Percentiles rank a stretch among this genome's conserved stretches.
Evolutionary conservation across 2,888 invertebrate species (phyloP).

Genomic region (Drosophila lutescens): DNA sequence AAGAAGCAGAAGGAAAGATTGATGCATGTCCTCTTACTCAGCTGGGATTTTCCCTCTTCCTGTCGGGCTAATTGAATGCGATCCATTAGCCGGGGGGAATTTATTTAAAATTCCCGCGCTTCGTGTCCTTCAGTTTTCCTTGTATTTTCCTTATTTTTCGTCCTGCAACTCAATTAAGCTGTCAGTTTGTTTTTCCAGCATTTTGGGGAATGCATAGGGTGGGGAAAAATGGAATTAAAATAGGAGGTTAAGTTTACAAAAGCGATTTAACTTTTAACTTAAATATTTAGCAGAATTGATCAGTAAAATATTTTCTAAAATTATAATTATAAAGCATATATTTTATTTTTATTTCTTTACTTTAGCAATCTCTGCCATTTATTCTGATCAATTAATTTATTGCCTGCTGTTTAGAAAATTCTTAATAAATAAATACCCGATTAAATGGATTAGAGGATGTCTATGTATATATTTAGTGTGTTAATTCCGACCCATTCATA

Average conservation of each 20-base stretch:
- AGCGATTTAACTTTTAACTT: too few species aligned
- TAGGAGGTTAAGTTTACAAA: background rate
- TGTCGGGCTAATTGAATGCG: conserved; percentile 38
- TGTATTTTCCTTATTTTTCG: conserved; percentile 1
- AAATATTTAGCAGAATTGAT: too few species aligned
- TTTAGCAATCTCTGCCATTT: too few species aligned
- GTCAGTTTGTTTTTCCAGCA: conserved; percentile 16
- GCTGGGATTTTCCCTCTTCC: background rate
- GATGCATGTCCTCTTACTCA: conserved; percentile 16
- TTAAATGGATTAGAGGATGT: background rate
- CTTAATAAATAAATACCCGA: background rate
- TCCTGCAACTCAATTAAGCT: conserved; percentile 27
- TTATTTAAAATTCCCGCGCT: conserved; percentile 14
- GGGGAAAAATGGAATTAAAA: background rate
- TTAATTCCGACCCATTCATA: background rate
- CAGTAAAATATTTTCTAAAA: background rate
- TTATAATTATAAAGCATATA: too few species aligned
- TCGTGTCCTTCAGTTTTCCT: background rate
- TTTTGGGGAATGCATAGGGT: conserved; percentile 5
- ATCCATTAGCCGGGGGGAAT: conserved; percentile 32
- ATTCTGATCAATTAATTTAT: background rate
- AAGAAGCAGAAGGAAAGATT: conserved; percentile 18
- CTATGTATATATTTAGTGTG: background rate
- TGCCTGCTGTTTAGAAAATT: background rate
- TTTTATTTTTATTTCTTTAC: background rate